Percentiles rank a stretch among this genome's conserved stretches.
phyloP scores from a whole-genome alignment of 53 echinoderm and acorn worm genomes.

The Echinometra lucunter region DNA sequence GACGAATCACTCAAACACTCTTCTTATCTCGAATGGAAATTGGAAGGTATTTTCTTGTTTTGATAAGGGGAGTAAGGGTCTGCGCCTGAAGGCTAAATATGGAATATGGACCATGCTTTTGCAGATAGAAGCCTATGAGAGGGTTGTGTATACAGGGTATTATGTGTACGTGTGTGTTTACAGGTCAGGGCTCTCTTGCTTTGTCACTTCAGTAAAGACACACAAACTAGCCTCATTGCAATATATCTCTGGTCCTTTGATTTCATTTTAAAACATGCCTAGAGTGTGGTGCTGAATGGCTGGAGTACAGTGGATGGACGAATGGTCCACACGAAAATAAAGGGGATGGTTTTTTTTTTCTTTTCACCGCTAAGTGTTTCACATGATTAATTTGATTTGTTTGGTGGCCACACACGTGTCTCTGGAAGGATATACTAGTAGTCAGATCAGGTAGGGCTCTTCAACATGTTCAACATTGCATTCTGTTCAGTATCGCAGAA shows the following conservation, averaged over 20 bases:
- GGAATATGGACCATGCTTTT: constrained; percentile 17
- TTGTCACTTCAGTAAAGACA: not conserved
- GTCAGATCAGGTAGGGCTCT: not conserved
- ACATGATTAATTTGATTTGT: constrained; percentile 30
- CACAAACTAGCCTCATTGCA: not conserved
- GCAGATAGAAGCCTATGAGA: not conserved
- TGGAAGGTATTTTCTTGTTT: not conserved
- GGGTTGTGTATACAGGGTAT: constrained; percentile 21
- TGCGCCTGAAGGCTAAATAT: constrained; percentile 14
- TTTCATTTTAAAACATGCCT: constrained; percentile 9
- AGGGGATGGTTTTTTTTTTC: not conserved
- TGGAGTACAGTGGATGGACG: not conserved
- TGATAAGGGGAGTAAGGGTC: constrained; percentile 2
- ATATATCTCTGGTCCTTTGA: constrained; percentile 6
- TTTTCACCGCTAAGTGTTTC: not conserved
- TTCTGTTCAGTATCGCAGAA: not conserved
- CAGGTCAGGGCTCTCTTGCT: constrained; percentile 26
- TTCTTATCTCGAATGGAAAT: not conserved
- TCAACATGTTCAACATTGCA: not conserved
- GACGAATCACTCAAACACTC: constrained; percentile 33
- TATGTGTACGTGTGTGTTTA: constrained; percentile 56
- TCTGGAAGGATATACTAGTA: not conserved
- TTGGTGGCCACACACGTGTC: constrained; percentile 18
- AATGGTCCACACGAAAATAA: not conserved
- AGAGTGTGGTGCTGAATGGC: not conserved